A percentile compares a stretch with the other conserved stretches of the same genome.
Evolutionary conservation across 2,797 vertebrate genomes (phyloP).

Genomic region (Yasuhikotakia modesta): DNA sequence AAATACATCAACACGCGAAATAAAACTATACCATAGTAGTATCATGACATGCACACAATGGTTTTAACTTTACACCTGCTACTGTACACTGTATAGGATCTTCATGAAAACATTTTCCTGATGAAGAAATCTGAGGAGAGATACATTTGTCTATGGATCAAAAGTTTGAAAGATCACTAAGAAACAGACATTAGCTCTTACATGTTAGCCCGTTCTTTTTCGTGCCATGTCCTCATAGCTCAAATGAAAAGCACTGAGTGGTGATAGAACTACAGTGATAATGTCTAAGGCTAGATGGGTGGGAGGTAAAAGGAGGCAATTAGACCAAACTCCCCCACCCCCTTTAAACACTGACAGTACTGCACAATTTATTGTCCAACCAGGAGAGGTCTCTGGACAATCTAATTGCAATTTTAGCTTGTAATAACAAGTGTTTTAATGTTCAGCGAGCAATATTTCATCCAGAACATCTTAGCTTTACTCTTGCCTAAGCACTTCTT

Average conservation of each 20-base stretch:
- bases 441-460: slow-evolving; percentile 65
- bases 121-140: neutral
- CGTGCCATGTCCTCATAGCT: neutral
- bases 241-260: neutral
- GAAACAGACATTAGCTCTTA: neutral
- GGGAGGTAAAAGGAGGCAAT: slow-evolving; percentile 66
- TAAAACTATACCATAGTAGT: neutral
- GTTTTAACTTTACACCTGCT: neutral
- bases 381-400: slow-evolving; percentile 68
- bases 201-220: neutral
- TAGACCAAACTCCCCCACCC: slow-evolving; percentile 66
- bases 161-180: neutral
- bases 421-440: slow-evolving; percentile 72
- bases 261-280: neutral
- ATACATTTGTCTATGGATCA: neutral
- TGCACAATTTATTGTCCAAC: slow-evolving; percentile 71
- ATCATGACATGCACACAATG: neutral
- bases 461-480: slow-evolving; percentile 58
- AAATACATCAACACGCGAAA: neutral
- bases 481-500: slow-evolving; percentile 68
- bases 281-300: neutral
- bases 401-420: slow-evolving; percentile 82
- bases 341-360: slow-evolving; percentile 67
- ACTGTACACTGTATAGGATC: neutral
- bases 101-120: neutral